Conservation (phyloP, 1,140 invertebrate genomes). For the Pseudomyrmex sp. region DNA sequence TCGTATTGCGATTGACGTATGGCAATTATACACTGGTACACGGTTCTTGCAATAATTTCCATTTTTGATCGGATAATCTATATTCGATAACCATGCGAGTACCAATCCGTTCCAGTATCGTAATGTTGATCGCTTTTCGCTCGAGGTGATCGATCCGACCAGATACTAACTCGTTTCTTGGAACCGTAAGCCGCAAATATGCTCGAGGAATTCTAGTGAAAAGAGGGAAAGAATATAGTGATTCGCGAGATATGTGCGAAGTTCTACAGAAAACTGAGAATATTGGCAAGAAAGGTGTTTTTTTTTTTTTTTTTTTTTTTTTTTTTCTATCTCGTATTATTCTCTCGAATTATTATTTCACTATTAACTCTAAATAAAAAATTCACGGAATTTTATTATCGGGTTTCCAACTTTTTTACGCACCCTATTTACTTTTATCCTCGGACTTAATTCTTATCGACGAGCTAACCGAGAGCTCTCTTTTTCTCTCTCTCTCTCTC, state of each 20-base stretch:
- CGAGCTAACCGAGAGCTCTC: constrained; percentile 33
- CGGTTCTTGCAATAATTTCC: constrained; percentile 52
- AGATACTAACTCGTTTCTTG: constrained; percentile 50
- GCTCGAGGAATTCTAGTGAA: constrained; percentile 23
- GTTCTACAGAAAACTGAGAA: neutral
- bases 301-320: no score
- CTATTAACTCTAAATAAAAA: no score
- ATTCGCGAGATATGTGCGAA: neutral
- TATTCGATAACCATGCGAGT: constrained; percentile 54
- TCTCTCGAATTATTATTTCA: no score
- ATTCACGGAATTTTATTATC: no score
- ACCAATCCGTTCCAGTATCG: constrained; percentile 58
- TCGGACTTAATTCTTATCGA: constrained; percentile 50
- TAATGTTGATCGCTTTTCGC: constrained; percentile 65
- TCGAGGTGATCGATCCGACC: constrained; percentile 63
- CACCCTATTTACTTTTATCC: neutral
- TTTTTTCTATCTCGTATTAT: no score
- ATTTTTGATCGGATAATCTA: constrained; percentile 58
- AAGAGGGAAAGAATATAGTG: constrained; percentile 9
- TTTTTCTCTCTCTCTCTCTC: no score
- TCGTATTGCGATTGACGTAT: constrained; percentile 56
- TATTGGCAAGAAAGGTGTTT: no score
- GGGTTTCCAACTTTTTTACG: no score
- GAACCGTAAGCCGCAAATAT: constrained; percentile 18
- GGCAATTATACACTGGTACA: constrained; percentile 53